Evolutionary conservation across 2,797 vertebrate species (phyloP), one percentile per base, ranked within the genome.

Genomic region (Anableps anableps): DNA sequence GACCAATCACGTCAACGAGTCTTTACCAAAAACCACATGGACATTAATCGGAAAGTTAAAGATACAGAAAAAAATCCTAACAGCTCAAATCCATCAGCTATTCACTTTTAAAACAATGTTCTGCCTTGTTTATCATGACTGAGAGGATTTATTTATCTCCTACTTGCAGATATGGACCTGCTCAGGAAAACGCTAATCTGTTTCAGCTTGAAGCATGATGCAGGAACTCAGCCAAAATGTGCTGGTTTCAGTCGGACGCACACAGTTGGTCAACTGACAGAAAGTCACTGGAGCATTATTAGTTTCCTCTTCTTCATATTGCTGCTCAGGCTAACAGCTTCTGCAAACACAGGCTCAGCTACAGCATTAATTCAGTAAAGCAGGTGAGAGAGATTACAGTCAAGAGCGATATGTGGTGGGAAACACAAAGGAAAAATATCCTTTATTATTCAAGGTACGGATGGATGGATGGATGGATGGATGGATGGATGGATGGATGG

Each of bases 141-240:
- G 23, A 41, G 21, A 41, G 36, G 66, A 41, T 23, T 26, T 41
- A 36, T 21, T 64, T 38, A 23, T 38, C 23, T 14, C 38, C 7
- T 70, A 11, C 43, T n/a, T 26, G 38, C 38, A 43, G 64, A 41
- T 41, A 5, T 68, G 64, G 64, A 68, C 1, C 34, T 10, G 5
- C 31, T 64, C 60, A 21, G 62, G 7, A 19, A 34, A 36, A 64
- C 48, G 19, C 62, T 19, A 31, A 64, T 64, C 31, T 64, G 48
- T 50, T 50, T 50, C 19, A 6, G 4, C 48, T 50, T 13, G 51
- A 50, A 34, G n/a, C 48, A 16, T 48, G 31, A 34, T 2, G 73
- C 45, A 75, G 73, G 82, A 73, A 78, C 53, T 31, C 51, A 58
- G 38, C 71, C 10, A 0, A 82, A 80, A 75, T 19, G 21, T 19